Percentiles rank a stretch among this genome's conserved stretches.
phyloP scores from a whole-genome alignment of 2,113 vertebrate species.

The Urocynchramus pylzowi region DNA sequence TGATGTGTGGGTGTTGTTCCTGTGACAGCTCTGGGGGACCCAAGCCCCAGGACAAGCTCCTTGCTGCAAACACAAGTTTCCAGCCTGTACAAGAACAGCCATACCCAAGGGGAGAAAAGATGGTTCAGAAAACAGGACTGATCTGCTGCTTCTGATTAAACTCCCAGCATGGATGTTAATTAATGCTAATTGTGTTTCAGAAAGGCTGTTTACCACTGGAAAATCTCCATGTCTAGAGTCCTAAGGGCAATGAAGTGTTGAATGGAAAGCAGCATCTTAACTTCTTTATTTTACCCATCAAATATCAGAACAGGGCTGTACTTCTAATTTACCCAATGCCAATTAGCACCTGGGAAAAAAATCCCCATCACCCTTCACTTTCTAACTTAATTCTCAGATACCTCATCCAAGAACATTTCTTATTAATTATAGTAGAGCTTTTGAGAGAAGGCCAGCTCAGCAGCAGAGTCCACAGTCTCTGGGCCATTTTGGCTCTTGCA shows the following conservation, averaged over 20 bases:
- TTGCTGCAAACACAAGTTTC: background rate
- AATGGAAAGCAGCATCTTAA: background rate
- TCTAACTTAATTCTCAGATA: background rate
- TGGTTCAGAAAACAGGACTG: background rate
- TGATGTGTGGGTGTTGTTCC: background rate
- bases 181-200: constrained; percentile 40
- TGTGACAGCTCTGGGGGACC: background rate
- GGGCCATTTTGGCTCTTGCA: background rate
- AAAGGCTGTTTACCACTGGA: constrained; percentile 41
- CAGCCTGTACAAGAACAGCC: background rate
- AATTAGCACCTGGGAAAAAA: background rate
- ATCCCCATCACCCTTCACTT: rapidly evolving
- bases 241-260: background rate
- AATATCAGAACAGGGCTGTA: background rate
- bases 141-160: constrained; percentile 42
- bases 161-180: constrained; percentile 43
- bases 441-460: background rate
- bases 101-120: background rate
- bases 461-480: background rate
- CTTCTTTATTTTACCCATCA: background rate
- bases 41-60: background rate
- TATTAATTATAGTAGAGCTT: background rate
- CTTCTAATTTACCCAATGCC: background rate
- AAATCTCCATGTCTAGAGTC: background rate
- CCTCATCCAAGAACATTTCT: background rate